Base-by-base conservation (phyloP, 2,888 invertebrate genomes). In the Blera fallax region DNA sequence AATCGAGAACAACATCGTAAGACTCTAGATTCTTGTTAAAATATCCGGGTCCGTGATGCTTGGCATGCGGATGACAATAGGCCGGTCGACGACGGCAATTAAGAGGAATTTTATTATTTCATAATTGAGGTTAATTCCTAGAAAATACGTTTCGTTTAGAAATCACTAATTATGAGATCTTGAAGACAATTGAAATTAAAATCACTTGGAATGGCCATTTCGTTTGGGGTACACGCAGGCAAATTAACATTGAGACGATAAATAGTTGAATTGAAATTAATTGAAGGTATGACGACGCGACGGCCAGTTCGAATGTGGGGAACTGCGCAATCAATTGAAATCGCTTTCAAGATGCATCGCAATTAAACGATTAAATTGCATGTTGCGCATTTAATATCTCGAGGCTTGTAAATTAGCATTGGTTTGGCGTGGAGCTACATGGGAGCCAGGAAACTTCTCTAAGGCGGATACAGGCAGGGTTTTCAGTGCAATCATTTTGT, bases 201-300 rank as follows among this genome's bases (percentile, higher is more conserved):
- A 72, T 34, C 72, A 60, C 50, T 82, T 62, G 65, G 29, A 24
- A 45, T 34, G 10, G 45, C 32, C 21, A 24, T 14, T 8, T 0
- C 7, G 14, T 21, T 37, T 45, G n/a, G 58, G n/a, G 69, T 3
- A 37, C 52, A 65, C 65, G 40, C 56, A 29, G 45, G 40, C 29
- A 5, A 60, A 50, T 60, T 43, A 45, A 58, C 72, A 67, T 72
- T 60, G 82, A 43, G 40, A 64, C 62, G 32, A 62, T 65, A 69
- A 78, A 60, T 37, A 73, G 32, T 56, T 81, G 45, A 70, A 77
- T 77, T 82, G 82, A 40, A 77, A 77, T 65, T 65, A 58, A 82
- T 82, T 77, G 64, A 27, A 77, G 56, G 43, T 72, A 69, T 64
- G 60, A 37, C 45, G 29, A 54, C 50, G 37, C 62, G 60, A 37